Percentiles rank a stretch among this genome's conserved stretches.
phyloP scores from a whole-genome alignment of 2,888 invertebrate genomes.

The Euplexia lucipara region DNA sequence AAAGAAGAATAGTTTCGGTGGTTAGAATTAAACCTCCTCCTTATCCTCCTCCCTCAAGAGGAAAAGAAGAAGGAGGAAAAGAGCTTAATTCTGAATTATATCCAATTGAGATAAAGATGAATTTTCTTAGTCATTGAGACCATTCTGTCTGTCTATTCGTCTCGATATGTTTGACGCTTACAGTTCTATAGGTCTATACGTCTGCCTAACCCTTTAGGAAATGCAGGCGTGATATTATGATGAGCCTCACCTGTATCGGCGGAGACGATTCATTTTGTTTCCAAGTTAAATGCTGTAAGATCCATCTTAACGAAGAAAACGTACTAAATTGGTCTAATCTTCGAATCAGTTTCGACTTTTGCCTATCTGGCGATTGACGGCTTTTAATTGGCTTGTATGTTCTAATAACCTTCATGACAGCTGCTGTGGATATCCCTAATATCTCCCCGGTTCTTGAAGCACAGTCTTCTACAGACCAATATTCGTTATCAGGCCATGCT shows the following conservation, averaged over 20 bases:
- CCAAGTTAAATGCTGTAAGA: background rate
- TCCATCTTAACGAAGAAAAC: background rate
- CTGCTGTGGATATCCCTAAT: background rate
- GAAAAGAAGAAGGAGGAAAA: no score
- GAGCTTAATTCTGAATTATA: no score
- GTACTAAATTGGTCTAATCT: background rate
- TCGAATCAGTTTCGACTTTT: background rate
- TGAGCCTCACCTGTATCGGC: background rate
- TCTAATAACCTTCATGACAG: background rate
- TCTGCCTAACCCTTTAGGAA: no score
- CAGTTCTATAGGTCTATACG: no score
- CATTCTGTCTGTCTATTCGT: no score
- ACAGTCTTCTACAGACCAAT: background rate
- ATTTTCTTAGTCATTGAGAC: no score
- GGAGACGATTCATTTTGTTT: background rate
- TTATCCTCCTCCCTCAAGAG: no score
- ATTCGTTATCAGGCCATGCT: background rate
- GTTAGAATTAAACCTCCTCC: no score
- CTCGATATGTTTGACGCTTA: no score
- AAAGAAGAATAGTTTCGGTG: no score
- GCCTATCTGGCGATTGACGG: background rate
- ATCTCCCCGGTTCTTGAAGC: background rate
- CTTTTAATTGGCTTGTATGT: background rate
- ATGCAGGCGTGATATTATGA: no score
- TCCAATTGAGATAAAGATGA: no score